Conservation (phyloP, 2,888 invertebrate genomes). For the Epistrophella euchroma region DNA sequence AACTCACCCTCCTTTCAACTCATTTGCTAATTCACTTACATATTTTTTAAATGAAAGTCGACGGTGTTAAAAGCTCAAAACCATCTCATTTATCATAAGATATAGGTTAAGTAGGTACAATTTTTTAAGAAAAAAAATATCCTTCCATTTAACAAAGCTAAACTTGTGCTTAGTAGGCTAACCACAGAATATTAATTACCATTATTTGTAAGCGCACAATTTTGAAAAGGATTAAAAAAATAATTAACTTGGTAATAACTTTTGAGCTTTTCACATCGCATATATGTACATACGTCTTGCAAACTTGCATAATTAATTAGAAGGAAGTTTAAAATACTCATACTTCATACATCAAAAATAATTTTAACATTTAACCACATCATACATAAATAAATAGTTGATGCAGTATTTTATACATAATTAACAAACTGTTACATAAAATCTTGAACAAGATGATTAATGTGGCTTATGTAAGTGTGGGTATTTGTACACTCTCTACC, state of each 20-base stretch:
- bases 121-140: not conserved
- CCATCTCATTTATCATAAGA: not conserved
- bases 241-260: not conserved
- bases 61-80: not conserved
- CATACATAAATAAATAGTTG: too few relatives aligned
- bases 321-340: not conserved
- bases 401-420: too few relatives aligned
- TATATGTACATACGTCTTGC: not conserved
- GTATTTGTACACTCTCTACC: too few relatives aligned
- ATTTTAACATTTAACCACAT: too few relatives aligned
- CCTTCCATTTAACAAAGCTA: not conserved
- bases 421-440: too few relatives aligned
- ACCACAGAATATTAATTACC: constrained; percentile 5
- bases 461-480: too few relatives aligned
- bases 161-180: not conserved
- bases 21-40: too few relatives aligned
- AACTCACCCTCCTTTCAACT: too few relatives aligned
- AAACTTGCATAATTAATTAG: not conserved
- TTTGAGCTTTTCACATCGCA: not conserved
- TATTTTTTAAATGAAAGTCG: not conserved
- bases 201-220: not conserved
- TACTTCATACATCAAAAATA: too few relatives aligned
- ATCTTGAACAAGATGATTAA: too few relatives aligned
- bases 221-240: not conserved
- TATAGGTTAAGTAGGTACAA: not conserved